Evolutionary conservation across 2,113 vertebrate species (phyloP).

Genomic region (Daubentonia madagascariensis): DNA sequence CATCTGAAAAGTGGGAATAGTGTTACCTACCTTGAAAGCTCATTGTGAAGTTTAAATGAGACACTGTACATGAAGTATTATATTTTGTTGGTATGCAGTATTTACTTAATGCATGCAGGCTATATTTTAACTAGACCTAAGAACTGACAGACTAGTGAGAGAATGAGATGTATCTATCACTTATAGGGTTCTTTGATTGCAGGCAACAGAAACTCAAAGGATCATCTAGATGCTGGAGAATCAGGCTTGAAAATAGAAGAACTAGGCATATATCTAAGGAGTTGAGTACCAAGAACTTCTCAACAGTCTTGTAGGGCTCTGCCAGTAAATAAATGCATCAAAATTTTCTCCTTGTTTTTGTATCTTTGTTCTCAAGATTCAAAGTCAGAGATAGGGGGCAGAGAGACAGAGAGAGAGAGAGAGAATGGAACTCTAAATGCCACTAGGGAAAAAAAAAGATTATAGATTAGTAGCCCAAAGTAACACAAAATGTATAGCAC

Average conservation of each 20-base stretch:
- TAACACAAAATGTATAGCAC: background rate
- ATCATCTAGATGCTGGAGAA: background rate
- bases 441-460: background rate
- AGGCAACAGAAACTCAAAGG: background rate
- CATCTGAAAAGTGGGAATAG: background rate
- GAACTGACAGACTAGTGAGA: background rate
- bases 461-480: background rate
- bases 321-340: background rate
- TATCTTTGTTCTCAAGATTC: background rate
- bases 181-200: background rate
- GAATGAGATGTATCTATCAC: background rate
- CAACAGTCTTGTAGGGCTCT: background rate
- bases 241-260: background rate
- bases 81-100: background rate
- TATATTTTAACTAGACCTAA: constrained; percentile 32
- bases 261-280: background rate
- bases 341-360: background rate
- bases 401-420: background rate
- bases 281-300: background rate
- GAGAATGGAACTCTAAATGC: background rate
- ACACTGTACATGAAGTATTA: background rate
- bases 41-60: constrained; percentile 15
- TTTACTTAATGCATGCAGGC: background rate
- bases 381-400: background rate
- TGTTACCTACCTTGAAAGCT: background rate